Base-by-base conservation (phyloP, 2,797 vertebrate genomes). In the Borostomias antarcticus region DNA sequence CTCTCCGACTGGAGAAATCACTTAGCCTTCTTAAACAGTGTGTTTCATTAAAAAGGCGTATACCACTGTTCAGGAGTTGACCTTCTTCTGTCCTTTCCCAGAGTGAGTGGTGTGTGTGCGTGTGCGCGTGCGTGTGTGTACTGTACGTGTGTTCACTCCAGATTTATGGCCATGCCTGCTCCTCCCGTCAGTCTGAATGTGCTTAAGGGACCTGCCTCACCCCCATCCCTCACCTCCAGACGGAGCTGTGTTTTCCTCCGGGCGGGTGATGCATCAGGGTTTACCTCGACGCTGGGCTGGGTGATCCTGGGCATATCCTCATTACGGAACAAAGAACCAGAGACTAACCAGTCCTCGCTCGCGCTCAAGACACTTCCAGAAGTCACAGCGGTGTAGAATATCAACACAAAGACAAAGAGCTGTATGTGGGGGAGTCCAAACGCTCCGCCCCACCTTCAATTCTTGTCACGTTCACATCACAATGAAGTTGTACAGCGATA, bases 31-130 rank as follows among this genome's bases (percentile, higher is more conserved):
- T 62, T 30, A 23, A 68, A 40, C 43, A 2, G 47, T 53, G 40
- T 57, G 15, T 17, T n/a, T 33, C 25, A 26, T 37, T 15, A 21
- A 43, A 30, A 25, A 25, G 23, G 6, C 17, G 21, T 60, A 66
- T 67, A 66, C 52, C 54, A 30, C 26, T 28, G 25, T 76, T 33
- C 37, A 35, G 54, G 30, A 35, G 32, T 8, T 47, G 40, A 57
- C 52, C 26, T 56, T 57, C 28, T 23, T 17, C 19, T 33, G 26
- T 58, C 23, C 19, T 57, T 19, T 61, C 23, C 10, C 11, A 53
- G 35, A 40, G 33, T 0, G 7, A 15, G 15, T 43, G 52, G 7
- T 25, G 50, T 69, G 17, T 56, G 40, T 17, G 53, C 19, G 32
- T 32, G 21, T n/a, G 48, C 21, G 25, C 43, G 40, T 15, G 7